Evolutionary conservation across 1,140 invertebrate species (phyloP), one percentile per base, ranked within the genome.

Genomic region (Aplysia californica): DNA sequence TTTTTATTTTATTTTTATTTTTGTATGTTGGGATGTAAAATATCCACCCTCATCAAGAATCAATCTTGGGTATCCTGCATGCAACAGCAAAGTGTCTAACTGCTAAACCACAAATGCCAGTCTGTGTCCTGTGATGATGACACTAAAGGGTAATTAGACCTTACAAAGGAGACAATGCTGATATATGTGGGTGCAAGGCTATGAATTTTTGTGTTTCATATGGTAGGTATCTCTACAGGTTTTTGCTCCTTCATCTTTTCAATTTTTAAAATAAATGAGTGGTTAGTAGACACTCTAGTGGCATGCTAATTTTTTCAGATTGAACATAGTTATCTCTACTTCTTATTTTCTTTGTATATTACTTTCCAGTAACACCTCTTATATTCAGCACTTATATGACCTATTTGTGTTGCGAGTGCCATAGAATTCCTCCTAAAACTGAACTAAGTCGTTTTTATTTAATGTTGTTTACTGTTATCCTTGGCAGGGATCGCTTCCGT

Each of bases 401-500:
- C n/a, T n/a, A n/a, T n/a, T n/a, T n/a, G n/a, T n/a, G n/a, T n/a
- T n/a, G n/a, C n/a, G n/a, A n/a, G n/a, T n/a, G n/a, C n/a, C n/a
- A n/a, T n/a, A n/a, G n/a, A n/a, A n/a, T n/a, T n/a, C n/a, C n/a
- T n/a, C n/a, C n/a, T n/a, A n/a, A n/a, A n/a, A n/a, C n/a, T n/a
- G n/a, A n/a, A n/a, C n/a, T n/a, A 15, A 18, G 4, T 15, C 26
- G 5, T 66, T 6, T 6, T 29, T 6, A 6, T 61, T 26, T n/a
- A n/a, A n/a, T n/a, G n/a, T n/a, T n/a, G n/a, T n/a, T n/a, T n/a
- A n/a, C n/a, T n/a, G n/a, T n/a, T n/a, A n/a, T n/a, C n/a, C n/a
- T n/a, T n/a, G n/a, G n/a, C 80, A 92, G 92, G 23, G 93, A 93
- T 82, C 88, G 92, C 72, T 89, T 93, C 55, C 86, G 93, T 33